Evolutionary conservation across 1,140 invertebrate species (phyloP), one percentile per base, ranked within the genome.

Genomic region (Saccostrea echinata): DNA sequence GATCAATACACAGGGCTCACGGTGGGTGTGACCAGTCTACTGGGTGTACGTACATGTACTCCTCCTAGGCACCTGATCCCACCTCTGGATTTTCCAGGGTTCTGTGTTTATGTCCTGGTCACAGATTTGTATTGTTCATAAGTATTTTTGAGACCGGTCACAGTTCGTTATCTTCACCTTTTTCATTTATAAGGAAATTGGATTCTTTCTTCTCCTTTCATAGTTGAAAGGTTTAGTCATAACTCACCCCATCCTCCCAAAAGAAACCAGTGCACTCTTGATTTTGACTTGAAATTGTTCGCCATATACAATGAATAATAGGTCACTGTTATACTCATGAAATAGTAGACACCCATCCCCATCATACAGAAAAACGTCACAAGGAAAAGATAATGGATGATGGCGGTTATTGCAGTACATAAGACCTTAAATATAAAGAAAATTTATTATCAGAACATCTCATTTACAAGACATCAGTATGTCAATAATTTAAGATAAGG

Each of bases 351-450:
- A 3, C 84, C 84, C 33, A 64, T 61, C 1, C 55, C 84, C 61
- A 85, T 27, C 84, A 85, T 85, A 12, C 57, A 35, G 55, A 61
- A 85, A 52, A 85, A 85, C 0, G 64, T 71, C n/a, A 35, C 84
- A 8, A 85, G 84, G 30, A 85, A 85, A n/a, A 85, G 68, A 21
- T 85, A 85, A 33, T 85, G 84, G 12, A 85, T 27, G 13, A 85
- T 12, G 61, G 43, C 84, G 9, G 84, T 68, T 64, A 85, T 43
- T 11, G 64, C 68, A 27, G 27, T 85, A 68, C 84, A 85, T 6
- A 85, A 2, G 12, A 51, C 24, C 84, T 85, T 33, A 81, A 21
- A 64, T n/a, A 24, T 64, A 24, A 13, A 64, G 2, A 21, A 64
- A 64, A n/a, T 9, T n/a, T 21, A 21, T n/a, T 64, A 64, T 64